Percentiles rank a stretch among this genome's conserved stretches.
These are phyloP conservation scores for Tetheella fluctuosa DNA, from an alignment of 2,888 invertebrate genomes.

Conservation along the genomic window DNA sequence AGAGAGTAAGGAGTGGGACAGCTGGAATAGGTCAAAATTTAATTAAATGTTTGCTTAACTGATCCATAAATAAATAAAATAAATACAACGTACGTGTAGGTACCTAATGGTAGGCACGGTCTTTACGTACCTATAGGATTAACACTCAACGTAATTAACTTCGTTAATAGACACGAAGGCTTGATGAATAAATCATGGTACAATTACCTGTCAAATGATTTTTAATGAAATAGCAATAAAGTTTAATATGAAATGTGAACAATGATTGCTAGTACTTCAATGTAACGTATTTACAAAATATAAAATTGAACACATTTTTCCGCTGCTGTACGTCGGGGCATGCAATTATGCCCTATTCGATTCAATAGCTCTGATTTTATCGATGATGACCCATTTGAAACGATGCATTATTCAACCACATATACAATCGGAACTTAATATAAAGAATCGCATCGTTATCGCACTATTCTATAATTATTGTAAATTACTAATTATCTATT, in stretches of 20 bases:
- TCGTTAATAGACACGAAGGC: background rate
- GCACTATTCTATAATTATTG: background rate
- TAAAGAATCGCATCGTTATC: conserved; percentile 15
- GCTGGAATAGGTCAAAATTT: background rate
- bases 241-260: background rate
- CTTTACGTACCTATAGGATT: no score
- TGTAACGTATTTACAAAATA: conserved; percentile 14
- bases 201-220: background rate
- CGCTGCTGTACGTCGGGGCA: conserved; percentile 23
- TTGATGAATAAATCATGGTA: background rate
- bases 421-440: conserved; percentile 28
- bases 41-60: background rate
- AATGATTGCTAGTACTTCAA: background rate
- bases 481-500: no score
- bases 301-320: conserved; percentile 16
- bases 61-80: no score
- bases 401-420: conserved; percentile 33
- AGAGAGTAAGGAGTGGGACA: background rate
- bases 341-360: conserved; percentile 59
- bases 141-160: background rate
- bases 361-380: conserved; percentile 59
- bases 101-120: no score
- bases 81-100: no score
- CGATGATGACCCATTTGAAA: conserved; percentile 54
- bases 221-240: background rate